These are phyloP conservation scores for Stenolophus ochropezus DNA, from an alignment of 2,888 invertebrate species.

Conservation along the genomic window DNA sequence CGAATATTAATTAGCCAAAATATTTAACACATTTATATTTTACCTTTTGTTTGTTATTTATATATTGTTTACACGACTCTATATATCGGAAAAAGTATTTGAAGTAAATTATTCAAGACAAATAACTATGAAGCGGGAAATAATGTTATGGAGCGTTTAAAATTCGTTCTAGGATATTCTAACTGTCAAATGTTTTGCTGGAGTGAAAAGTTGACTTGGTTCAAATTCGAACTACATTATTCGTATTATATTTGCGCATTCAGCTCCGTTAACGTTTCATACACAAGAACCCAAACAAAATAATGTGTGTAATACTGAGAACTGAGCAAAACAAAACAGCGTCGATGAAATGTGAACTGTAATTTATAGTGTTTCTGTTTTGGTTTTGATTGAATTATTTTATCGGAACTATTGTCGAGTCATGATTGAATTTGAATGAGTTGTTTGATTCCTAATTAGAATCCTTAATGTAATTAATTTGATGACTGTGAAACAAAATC, in stretches of 20 bases:
- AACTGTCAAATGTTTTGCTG: too few relatives aligned
- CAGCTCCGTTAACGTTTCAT: background rate
- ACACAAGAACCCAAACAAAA: background rate
- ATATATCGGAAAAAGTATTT: too few relatives aligned
- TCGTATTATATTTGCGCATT: background rate
- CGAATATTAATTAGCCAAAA: conserved; percentile 6
- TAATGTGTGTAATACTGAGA: background rate
- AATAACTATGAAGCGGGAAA: too few relatives aligned
- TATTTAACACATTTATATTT: background rate
- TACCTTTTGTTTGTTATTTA: too few relatives aligned
- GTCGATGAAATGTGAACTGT: background rate
- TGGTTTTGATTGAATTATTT: background rate
- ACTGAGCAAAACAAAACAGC: background rate
- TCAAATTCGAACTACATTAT: background rate
- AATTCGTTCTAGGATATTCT: background rate
- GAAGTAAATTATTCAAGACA: too few relatives aligned
- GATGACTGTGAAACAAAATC: background rate
- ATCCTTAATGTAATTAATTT: background rate
- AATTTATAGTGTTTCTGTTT: background rate
- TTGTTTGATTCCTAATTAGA: background rate
- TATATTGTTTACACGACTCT: too few relatives aligned
- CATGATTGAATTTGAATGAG: background rate
- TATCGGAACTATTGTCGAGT: background rate
- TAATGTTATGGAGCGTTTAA: too few relatives aligned
- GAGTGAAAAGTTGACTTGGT: background rate